Conservation (phyloP, 2,888 invertebrate species). For the Anticlea derivata region DNA sequence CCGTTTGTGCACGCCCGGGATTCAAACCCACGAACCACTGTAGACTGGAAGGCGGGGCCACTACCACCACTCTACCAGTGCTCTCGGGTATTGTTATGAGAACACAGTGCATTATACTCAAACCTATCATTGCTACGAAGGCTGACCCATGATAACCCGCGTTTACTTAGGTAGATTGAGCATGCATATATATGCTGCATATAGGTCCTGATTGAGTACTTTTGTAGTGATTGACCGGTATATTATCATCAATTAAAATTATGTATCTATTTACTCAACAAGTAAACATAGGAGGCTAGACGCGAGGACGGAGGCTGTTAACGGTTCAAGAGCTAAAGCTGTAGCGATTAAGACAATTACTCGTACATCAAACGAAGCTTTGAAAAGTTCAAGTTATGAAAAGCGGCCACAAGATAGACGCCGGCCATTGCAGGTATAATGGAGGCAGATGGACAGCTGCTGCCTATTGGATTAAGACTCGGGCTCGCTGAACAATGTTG, state of each 20-base stretch:
- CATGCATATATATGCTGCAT: neutral
- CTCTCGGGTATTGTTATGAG: slow-evolving; percentile 16
- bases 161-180: slow-evolving; percentile 4
- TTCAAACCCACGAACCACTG: no score
- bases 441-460: no score
- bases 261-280: neutral
- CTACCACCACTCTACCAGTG: no score
- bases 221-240: slow-evolving; percentile 17
- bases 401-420: no score
- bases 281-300: neutral
- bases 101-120: slow-evolving; percentile 27
- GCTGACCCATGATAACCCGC: slow-evolving; percentile 29
- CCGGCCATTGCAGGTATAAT: no score
- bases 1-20: no score
- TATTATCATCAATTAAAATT: slow-evolving; percentile 11
- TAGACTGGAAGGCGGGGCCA: no score
- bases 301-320: no score
- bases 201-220: slow-evolving; percentile 4
- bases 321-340: neutral
- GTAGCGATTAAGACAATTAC: neutral
- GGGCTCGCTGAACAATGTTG: no score
- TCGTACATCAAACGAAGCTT: no score
- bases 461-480: no score
- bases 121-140: slow-evolving; percentile 12
- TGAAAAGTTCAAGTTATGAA: no score